These are phyloP conservation scores for Staurois parvus DNA, from an alignment of 2,797 vertebrate species.

Conservation along the genomic window DNA sequence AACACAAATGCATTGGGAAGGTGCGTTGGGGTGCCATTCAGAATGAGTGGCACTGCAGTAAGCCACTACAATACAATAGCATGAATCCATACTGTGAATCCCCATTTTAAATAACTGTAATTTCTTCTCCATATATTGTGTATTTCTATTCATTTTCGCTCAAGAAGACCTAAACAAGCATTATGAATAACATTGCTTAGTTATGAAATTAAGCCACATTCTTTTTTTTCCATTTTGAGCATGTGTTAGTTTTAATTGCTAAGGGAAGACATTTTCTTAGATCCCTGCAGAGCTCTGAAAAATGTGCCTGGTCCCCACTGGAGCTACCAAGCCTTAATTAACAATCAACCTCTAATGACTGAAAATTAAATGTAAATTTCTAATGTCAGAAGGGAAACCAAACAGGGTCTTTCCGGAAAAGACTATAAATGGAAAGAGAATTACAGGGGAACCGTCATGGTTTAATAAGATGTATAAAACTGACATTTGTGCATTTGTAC, in stretches of 20 bases:
- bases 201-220: neutral
- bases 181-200: neutral
- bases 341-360: constrained; percentile 56
- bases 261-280: constrained; percentile 38
- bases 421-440: neutral
- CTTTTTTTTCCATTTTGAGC: neutral
- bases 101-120: neutral
- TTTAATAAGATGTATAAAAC: neutral
- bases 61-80: too few species aligned
- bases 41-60: too few species aligned
- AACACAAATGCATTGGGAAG: too few species aligned
- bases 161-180: neutral
- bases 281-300: constrained; percentile 40
- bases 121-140: neutral
- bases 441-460: constrained; percentile 3
- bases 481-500: neutral
- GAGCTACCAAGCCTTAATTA: constrained; percentile 52
- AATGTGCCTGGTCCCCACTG: constrained; percentile 34
- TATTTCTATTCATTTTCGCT: neutral
- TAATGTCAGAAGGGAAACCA: constrained; percentile 35
- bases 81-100: too few species aligned
- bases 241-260: constrained; percentile 38
- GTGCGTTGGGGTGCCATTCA: too few species aligned
- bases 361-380: constrained; percentile 52
- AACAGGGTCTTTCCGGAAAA: constrained; percentile 16